phyloP scores from a whole-genome alignment of 2,888 invertebrate genomes.

The Philhelius pedissequus region DNA sequence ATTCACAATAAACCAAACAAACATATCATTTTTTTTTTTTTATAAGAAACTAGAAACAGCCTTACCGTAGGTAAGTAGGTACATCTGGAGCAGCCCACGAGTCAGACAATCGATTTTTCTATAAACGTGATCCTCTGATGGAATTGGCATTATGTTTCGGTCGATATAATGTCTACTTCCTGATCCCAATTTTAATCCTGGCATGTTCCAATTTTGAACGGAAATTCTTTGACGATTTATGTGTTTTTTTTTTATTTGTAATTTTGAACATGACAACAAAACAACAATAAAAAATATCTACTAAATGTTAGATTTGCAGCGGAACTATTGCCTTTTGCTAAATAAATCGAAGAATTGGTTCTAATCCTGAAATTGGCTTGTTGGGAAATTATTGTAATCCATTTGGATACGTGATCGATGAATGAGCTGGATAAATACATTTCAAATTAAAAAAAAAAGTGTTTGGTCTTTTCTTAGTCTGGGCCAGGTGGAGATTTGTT shows the following conservation, averaged over 20 bases:
- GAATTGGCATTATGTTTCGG: background rate
- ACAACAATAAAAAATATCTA: background rate
- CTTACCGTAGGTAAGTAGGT: background rate
- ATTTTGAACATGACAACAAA: background rate
- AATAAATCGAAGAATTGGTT: background rate
- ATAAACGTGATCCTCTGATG: background rate
- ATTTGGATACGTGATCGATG: background rate
- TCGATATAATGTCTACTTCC: background rate
- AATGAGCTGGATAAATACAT: background rate
- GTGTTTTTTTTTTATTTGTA: background rate
- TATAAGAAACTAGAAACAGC: too few relatives aligned
- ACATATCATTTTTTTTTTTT: background rate
- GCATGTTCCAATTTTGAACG: constrained; percentile 13
- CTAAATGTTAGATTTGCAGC: background rate
- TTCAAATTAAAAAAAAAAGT: background rate
- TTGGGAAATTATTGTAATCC: background rate
- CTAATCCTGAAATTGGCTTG: background rate
- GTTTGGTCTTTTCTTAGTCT: background rate
- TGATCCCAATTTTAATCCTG: background rate
- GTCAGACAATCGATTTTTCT: background rate
- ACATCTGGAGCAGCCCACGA: constrained; percentile 5
- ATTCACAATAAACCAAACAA: background rate
- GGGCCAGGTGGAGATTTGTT: too few relatives aligned
- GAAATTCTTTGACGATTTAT: background rate
- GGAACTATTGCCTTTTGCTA: background rate